Base-by-base conservation (phyloP, 2,888 invertebrate genomes). In the Litoditis marina region DNA sequence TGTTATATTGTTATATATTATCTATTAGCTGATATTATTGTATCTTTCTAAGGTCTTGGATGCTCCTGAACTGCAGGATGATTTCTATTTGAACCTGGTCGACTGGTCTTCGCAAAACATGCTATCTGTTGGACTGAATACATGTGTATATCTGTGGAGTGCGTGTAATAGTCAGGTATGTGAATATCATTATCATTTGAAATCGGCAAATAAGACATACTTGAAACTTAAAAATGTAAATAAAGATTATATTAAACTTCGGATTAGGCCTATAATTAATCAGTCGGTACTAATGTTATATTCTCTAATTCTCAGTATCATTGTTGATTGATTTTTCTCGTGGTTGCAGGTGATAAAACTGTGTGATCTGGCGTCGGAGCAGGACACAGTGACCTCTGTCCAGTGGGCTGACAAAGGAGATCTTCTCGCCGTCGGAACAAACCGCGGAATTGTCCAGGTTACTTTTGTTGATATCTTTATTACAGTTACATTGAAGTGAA, bases 101-200 rank as follows among this genome's bases (percentile, higher is more conserved):
- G 98, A 98, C 85, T 98, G 98, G 98, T 95, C 95, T 5, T 92
- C 94, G 56, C 94, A 94, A 85, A 99, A 99, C 85, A 93, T 98
- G 36, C 88, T 98, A 66, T 94, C 94, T 83, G 98, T 98, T 2
- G 98, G 96, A 0, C 87, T 99, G 25, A 94, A 94, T 34, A 92
- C 92, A 81, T 95, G 95, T 84, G 98, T 98, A 0, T 98, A 98
- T 84, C 86, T 98, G 65, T 98, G 98, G 98, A 95, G 94, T 80
- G 98, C 98, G 11, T 94, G 93, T 83, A 98, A 95, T 67, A 94
- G 94, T 84, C 94, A 96, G 88, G 74, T 73, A 52, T n/a, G n/a
- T n/a, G n/a, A n/a, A n/a, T 16, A 36, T 36, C 11, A 36, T 16
- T n/a, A n/a, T n/a, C n/a, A n/a, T n/a, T n/a, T n/a, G n/a, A n/a